Conservation (phyloP, 2,797 vertebrate genomes). For the Darevskia mixta region DNA sequence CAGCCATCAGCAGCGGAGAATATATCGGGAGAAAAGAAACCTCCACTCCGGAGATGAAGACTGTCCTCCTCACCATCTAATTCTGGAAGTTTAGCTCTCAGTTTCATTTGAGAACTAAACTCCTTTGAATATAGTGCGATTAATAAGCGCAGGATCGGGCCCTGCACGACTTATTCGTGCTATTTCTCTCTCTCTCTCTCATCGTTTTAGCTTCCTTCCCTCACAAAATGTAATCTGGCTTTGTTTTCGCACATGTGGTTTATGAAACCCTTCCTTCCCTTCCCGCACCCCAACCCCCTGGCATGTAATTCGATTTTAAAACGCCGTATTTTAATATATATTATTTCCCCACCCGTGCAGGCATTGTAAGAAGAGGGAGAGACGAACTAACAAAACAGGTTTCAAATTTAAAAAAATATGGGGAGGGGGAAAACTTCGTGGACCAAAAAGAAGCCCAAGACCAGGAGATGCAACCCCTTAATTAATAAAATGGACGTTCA, state of each 20-base stretch:
- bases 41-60: background rate
- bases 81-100: too few relatives aligned
- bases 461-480: too few relatives aligned
- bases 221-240: background rate
- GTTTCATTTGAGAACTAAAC: background rate
- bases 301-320: too few relatives aligned
- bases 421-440: too few relatives aligned
- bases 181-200: background rate
- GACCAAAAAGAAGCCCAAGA: background rate
- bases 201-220: background rate
- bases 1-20: background rate
- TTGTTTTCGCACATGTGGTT: rapidly evolving
- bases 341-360: background rate
- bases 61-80: background rate
- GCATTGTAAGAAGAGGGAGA: too few relatives aligned
- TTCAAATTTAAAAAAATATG: background rate
- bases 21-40: background rate
- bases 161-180: background rate
- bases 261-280: background rate
- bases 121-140: background rate
- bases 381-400: background rate
- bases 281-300: background rate
- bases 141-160: background rate
- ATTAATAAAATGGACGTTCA: background rate
- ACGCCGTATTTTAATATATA: background rate